Base-by-base conservation (phyloP, 2,113 vertebrate genomes). In the Castor canadensis region DNA sequence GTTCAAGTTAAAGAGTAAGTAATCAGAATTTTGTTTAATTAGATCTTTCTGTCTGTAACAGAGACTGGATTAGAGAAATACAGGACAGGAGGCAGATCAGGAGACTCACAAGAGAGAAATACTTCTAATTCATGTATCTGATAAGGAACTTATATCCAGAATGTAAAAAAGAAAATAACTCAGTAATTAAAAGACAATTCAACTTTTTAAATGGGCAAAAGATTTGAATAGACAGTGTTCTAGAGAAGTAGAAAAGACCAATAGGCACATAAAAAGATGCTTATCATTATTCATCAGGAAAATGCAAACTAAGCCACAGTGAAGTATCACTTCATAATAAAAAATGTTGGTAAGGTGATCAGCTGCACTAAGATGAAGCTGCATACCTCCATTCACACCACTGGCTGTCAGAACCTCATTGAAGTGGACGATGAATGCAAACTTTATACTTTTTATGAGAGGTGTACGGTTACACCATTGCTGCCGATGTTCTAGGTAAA, bases 91-190 rank as follows among this genome's bases (percentile, higher is more conserved):
- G 35, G 52, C 32, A 64, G 38, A 62, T 54, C 38, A 95, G 58
- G 49, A 96, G 54, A 95, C 43, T 47, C 79, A 5, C 3, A 45
- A 40, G n/a, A 83, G 6, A 92, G 15, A 87, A 66, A 94, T n/a
- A 87, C n/a, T 35, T 92, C 38, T 17, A 94, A 89, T 76, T 75
- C 22, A 93, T 15, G 16, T 64, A 77, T 87, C 52, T 95, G 35
- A 60, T 71, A 90, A 87, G 20, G 43, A 90, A 87, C n/a, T 83
- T 90, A 2, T 81, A 82, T 64, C 35, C 45, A 56, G 20, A 82
- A 49, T 52, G 93, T 12, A 83, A 32, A 75, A 77, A 79, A 30
- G 84, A 89, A 3, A 86, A 82, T 6, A 94, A 73, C 10, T 91
- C 75, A 86, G 15, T 76, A 88, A 83, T 62, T 54, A 88, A 81